Conservation (phyloP, 2,888 invertebrate genomes). For the Eulithis prunata region DNA sequence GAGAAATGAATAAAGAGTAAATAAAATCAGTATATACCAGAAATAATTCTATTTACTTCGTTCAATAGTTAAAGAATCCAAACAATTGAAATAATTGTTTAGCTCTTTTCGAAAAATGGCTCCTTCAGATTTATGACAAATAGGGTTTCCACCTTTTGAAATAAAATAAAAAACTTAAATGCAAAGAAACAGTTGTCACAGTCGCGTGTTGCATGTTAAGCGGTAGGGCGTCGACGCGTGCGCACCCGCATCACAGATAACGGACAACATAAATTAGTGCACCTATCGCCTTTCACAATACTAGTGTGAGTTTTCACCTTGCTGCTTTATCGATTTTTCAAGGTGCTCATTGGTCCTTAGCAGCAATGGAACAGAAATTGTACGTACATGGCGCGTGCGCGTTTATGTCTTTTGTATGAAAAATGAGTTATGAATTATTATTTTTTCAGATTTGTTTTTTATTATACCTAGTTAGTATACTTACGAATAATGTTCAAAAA, state of each 20-base stretch:
- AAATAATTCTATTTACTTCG: no score
- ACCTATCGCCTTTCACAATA: constrained; percentile 77
- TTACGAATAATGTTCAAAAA: no score
- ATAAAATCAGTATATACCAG: no score
- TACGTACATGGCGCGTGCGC: constrained; percentile 19
- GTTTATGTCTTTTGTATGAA: constrained; percentile 40
- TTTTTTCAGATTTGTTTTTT: no score
- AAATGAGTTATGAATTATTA: constrained; percentile 32
- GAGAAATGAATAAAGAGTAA: no score
- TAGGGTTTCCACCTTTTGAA: constrained; percentile 17
- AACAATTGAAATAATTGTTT: no score
- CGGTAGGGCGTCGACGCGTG: constrained; percentile 55
- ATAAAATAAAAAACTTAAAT: constrained; percentile 40
- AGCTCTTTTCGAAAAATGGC: background rate
- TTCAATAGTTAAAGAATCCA: no score
- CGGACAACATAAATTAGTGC: constrained; percentile 78
- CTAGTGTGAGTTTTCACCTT: constrained; percentile 76
- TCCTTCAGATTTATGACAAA: constrained; percentile 16
- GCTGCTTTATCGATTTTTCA: constrained; percentile 59
- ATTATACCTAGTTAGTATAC: background rate
- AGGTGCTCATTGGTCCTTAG: constrained; percentile 41
- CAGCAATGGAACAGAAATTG: constrained; percentile 15
- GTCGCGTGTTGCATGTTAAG: constrained; percentile 78
- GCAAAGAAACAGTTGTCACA: constrained; percentile 59
- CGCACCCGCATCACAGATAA: constrained; percentile 81